Base-by-base conservation (phyloP, 2,888 invertebrate species). In the Clanis bilineata region DNA sequence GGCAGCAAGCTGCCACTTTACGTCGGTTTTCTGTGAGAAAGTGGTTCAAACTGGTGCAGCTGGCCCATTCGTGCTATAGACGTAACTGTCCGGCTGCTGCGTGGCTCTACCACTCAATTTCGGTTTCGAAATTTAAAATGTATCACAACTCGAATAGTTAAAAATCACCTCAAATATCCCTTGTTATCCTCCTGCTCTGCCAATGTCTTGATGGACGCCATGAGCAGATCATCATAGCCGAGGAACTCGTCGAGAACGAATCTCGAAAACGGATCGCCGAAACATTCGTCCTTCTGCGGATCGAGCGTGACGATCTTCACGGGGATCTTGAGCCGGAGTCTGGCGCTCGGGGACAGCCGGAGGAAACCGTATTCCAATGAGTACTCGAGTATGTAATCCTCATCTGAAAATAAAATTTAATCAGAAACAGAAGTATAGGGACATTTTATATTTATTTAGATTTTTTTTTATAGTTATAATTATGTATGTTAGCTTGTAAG, bases 151-250 rank as follows among this genome's bases (percentile, higher is more conserved):
- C 21, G 22, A 12, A 44, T 22, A 1, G 22, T 22, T 22, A 4
- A 12, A 22, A 22, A 70, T 77, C 41, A 96, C 96, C 96, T 94
- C 65, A 98, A 92, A 87, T 96, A 98, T 15, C 99, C 99, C 89
- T 98, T 98, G 86, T 98, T 98, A 72, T 98, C 97, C 82, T 99
- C 98, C 71, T 97, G 96, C 83, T 99, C 98, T 0, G 99, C 99
- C 66, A 99, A 90, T 1, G 96, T 95, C 87, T 99, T 98, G 60
- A 99, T 97, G 57, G 98, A 98, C 0, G 98, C 96, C 97, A 99
- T 98, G 1, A 99, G 93, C 62, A 99, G 91, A 82, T 99, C 99
- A 80, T 99, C 99, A 77, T 99, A 99, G 28, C 99, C 99, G 45
- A 99, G 93, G 82, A 99, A 96, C 79, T 98, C 96, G 67, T 97